Percentiles rank a stretch among this genome's conserved stretches.
These are phyloP conservation scores for Helicoverpa assulta DNA, from an alignment of 2,888 invertebrate species.

Conservation along the genomic window DNA sequence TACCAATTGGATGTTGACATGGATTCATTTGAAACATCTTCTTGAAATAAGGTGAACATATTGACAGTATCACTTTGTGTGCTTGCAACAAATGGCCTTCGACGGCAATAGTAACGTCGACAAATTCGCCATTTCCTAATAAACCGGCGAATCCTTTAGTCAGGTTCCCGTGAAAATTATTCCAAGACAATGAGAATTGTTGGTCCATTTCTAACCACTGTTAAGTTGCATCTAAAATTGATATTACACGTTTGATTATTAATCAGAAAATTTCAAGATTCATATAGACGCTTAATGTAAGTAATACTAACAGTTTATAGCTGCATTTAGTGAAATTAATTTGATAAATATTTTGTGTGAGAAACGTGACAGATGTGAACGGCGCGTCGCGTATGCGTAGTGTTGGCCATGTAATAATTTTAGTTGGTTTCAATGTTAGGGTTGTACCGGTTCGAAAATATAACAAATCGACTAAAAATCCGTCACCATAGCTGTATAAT, in stretches of 20 bases:
- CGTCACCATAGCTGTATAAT: too few relatives aligned
- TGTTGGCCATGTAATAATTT: constrained; percentile 27
- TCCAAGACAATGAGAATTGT: constrained; percentile 93
- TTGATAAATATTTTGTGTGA: constrained; percentile 70
- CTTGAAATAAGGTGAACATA: constrained; percentile 93
- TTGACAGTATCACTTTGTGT: constrained; percentile 93
- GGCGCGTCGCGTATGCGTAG: constrained; percentile 70
- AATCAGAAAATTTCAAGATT: constrained; percentile 7
- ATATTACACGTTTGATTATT: constrained; percentile 26
- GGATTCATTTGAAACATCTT: constrained; percentile 92
- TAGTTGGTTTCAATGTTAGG: constrained; percentile 8
- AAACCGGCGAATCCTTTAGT: constrained; percentile 92
- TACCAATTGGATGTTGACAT: constrained; percentile 92
- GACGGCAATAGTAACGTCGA: constrained; percentile 91
- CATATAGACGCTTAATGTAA: neutral
- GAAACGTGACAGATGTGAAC: constrained; percentile 71
- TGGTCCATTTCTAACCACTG: constrained; percentile 90
- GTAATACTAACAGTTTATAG: constrained; percentile 62
- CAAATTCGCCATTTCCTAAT: constrained; percentile 90
- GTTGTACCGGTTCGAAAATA: neutral
- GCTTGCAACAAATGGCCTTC: constrained; percentile 92
- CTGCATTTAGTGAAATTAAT: constrained; percentile 55
- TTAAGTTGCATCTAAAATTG: constrained; percentile 74
- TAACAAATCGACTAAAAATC: constrained; percentile 6
- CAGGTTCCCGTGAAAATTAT: constrained; percentile 93